Evolutionary conservation across 2,113 vertebrate genomes (phyloP).

Genomic region (Xiphophorus hellerii): DNA sequence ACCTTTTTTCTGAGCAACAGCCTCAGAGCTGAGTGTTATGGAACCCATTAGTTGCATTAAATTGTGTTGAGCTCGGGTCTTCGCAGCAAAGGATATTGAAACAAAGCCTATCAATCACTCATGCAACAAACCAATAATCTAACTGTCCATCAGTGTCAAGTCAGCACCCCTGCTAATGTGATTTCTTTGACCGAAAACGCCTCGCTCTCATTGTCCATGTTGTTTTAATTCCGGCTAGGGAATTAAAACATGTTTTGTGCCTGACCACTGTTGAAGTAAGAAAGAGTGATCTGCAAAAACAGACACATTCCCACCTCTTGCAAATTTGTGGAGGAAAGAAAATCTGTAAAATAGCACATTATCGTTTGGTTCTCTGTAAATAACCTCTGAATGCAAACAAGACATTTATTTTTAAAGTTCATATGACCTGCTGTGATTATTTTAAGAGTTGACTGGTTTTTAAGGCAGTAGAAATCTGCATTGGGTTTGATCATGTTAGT

Average conservation of each 20-base stretch:
- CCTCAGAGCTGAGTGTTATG: background rate
- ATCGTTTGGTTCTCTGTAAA: background rate
- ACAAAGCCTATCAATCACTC: constrained; percentile 25
- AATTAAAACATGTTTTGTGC: background rate
- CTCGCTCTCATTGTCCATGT: background rate
- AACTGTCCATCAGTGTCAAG: constrained; percentile 19
- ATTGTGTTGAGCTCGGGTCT: constrained; percentile 9
- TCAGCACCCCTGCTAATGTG: constrained; percentile 18
- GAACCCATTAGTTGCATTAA: constrained; percentile 6
- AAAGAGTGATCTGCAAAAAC: background rate
- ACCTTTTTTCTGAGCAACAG: background rate
- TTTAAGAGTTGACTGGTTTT: background rate
- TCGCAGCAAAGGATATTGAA: constrained; percentile 1
- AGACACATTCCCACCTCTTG: background rate
- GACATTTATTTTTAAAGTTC: background rate
- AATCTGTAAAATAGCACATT: no score
- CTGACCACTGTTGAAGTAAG: background rate
- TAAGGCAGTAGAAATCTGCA: no score
- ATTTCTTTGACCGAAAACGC: constrained; percentile 9
- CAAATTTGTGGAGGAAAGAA: rapidly evolving
- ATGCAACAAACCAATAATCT: constrained; percentile 33
- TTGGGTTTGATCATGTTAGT: background rate
- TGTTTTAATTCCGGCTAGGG: no score
- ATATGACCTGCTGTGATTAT: background rate
- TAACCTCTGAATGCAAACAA: background rate